phyloP scores from a whole-genome alignment of 1,140 invertebrate species.

The Carcinoscorpius rotundicauda region DNA sequence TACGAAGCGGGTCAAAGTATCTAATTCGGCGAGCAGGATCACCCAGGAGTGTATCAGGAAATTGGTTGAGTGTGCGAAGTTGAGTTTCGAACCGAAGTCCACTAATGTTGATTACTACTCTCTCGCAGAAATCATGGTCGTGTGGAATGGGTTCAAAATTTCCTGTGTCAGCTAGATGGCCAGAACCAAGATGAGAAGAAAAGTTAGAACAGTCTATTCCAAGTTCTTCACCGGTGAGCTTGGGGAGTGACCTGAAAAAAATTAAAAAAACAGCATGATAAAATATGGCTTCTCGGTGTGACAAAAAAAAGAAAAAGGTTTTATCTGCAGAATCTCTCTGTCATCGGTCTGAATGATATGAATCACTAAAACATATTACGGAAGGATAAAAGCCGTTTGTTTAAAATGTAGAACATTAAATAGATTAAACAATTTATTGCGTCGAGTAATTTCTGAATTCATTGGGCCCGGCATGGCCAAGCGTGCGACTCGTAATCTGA shows the following conservation, averaged over 20 bases:
- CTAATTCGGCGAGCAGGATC: slow-evolving; percentile 25
- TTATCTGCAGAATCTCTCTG: too few species aligned
- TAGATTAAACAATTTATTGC: too few species aligned
- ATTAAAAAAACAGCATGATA: background rate
- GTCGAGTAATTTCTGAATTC: too few species aligned
- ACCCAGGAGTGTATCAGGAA: slow-evolving; percentile 95
- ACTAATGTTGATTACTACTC: slow-evolving; percentile 96
- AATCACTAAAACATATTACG: too few species aligned
- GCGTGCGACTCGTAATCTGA: too few species aligned
- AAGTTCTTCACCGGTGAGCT: slow-evolving; percentile 86
- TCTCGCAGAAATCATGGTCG: slow-evolving; percentile 93
- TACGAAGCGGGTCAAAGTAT: slow-evolving; percentile 94
- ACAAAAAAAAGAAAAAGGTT: too few species aligned
- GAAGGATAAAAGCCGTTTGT: too few species aligned
- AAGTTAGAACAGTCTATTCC: slow-evolving; percentile 49
- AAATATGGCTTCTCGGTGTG: too few species aligned
- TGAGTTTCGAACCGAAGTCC: slow-evolving; percentile 98
- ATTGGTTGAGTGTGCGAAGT: slow-evolving; percentile 93
- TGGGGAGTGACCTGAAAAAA: slow-evolving; percentile 81
- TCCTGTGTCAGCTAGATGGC: slow-evolving; percentile 22
- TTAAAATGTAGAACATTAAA: too few species aligned
- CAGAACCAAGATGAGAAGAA: slow-evolving; percentile 38
- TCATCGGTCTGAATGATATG: too few species aligned
- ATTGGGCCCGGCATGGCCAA: too few species aligned
- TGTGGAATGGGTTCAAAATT: slow-evolving; percentile 87